Conservation (phyloP, 2,888 invertebrate species). For the Hetaerina titia region DNA sequence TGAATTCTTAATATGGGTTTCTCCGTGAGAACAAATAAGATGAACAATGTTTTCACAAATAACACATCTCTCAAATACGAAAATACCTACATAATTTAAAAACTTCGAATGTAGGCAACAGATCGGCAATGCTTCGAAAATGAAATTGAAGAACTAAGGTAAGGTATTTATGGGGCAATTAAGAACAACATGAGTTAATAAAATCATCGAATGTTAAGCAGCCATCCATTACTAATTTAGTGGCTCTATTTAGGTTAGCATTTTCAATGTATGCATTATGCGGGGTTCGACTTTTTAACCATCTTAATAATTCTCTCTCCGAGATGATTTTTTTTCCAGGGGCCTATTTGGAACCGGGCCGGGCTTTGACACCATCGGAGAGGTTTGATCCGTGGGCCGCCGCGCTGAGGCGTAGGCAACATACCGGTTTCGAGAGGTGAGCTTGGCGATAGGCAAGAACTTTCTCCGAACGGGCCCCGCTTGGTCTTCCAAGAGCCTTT, state of each 20-base stretch:
- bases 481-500: background rate
- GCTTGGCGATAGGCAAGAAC: slow-evolving; percentile 15
- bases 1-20: too few relatives aligned
- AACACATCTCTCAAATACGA: too few relatives aligned
- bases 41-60: too few relatives aligned
- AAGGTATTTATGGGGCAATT: too few relatives aligned
- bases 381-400: background rate
- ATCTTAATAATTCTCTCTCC: background rate
- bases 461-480: background rate
- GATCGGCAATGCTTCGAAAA: too few relatives aligned
- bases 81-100: too few relatives aligned
- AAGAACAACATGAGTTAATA: too few relatives aligned
- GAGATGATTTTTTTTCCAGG: background rate
- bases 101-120: too few relatives aligned
- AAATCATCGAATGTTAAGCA: too few relatives aligned
- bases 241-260: background rate
- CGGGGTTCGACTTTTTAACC: background rate
- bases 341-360: background rate
- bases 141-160: too few relatives aligned
- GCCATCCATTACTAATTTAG: background rate
- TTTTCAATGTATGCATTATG: background rate
- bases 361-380: background rate
- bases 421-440: slow-evolving; percentile 3
- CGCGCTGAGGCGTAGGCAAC: background rate
- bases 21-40: too few relatives aligned